A percentile compares a stretch with the other conserved stretches of the same genome.
These are phyloP conservation scores for Spodoptera littoralis DNA, from an alignment of 2,888 invertebrate species.

Conservation along the genomic window DNA sequence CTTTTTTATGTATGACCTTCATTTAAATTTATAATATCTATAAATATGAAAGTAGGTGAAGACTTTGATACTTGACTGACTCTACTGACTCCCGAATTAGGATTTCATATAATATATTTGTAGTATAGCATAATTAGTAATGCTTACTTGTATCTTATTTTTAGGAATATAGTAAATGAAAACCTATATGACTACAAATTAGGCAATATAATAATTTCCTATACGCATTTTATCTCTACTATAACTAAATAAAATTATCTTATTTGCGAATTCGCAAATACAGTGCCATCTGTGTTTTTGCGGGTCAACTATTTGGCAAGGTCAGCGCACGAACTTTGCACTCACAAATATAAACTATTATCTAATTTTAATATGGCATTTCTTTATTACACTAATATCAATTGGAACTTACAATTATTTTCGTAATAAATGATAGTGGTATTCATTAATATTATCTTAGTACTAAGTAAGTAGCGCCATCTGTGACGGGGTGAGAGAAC, in stretches of 20 bases:
- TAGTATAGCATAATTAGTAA: too few species aligned
- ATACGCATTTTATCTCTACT: conserved; percentile 10
- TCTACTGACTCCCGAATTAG: too few species aligned
- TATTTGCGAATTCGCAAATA: conserved; percentile 26
- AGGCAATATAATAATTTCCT: neutral
- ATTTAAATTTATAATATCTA: too few species aligned
- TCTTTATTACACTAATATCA: neutral
- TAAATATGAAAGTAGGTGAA: too few species aligned
- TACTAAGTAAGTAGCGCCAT: conserved; percentile 66
- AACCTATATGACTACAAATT: too few species aligned
- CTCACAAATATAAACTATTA: neutral
- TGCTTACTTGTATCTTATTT: too few species aligned
- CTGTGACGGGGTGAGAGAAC: conserved; percentile 72
- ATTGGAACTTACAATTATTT: neutral
- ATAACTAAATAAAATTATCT: too few species aligned
- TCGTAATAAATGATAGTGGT: neutral
- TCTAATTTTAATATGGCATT: neutral
- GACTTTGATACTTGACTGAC: too few species aligned
- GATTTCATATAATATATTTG: too few species aligned
- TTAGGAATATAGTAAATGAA: too few species aligned
- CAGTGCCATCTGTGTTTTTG: conserved; percentile 71
- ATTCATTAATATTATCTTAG: neutral
- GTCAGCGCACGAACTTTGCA: conserved; percentile 34
- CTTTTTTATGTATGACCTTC: too few species aligned
- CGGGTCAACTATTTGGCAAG: conserved; percentile 57